Evolutionary conservation across 2,113 vertebrate species (phyloP), one percentile per base, ranked within the genome.

Genomic region (Sinocyclocheilus anophthalmus): DNA sequence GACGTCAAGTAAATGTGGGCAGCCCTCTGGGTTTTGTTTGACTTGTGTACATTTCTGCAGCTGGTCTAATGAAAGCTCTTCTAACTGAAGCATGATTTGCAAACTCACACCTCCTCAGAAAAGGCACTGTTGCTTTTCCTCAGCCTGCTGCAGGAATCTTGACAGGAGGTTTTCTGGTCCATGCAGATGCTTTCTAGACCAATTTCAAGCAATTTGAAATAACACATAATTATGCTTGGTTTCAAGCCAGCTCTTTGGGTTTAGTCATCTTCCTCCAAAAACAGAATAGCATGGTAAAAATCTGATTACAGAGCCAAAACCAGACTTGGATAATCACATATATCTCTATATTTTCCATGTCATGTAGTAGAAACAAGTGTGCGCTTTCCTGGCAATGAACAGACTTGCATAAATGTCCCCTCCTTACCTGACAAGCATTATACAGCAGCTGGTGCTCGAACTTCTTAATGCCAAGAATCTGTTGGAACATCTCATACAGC

Each of bases 361-460:
- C 33, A 26, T 30, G 50, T 5, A 80, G 8, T 33, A 80, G 37
- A 42, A 30, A 69, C 59, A 12, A 69, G 24, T 22, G 5, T 70
- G 26, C 9, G 4, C 16, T 78, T 78, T 5, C 18, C 16, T 57
- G 18, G n/a, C 18, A 37, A 12, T 81, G 3, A 81, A 70, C 18
- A 53, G 24, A n/a, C 45, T 33, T 37, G 39, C 5, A 79, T 53
- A 53, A 65, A 76, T 39, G 1, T 42, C 30, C 12, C 20, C 67
- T 42, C 83, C 93, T 95, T 91, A 99, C 98, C 98, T 99, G 98
- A 87, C 98, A 99, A 0, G 98, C 98, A 0, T 99, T 99, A 89
- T 99, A 99, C 37, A 99, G 94, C 76, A 99, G 97, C 89, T 99
- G 98, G 92, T 99, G 98, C 86, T 99, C 98, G 30, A 99, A 99